Evolutionary conservation across 1,140 invertebrate species (phyloP).

Genomic region (Zaprionus ornatus): DNA sequence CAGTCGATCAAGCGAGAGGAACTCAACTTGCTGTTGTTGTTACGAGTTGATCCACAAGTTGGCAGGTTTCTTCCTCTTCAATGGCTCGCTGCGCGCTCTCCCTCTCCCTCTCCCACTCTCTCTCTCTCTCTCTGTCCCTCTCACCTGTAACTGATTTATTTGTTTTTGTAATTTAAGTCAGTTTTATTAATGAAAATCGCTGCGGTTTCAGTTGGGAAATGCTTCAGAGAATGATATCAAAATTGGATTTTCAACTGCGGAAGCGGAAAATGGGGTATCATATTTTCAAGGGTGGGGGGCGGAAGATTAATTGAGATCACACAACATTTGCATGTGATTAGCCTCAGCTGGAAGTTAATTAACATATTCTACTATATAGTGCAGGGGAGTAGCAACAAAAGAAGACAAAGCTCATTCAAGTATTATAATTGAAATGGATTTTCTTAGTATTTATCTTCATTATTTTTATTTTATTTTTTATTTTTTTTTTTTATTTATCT

Average conservation of each 20-base stretch:
- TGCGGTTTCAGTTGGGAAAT: conserved; percentile 25
- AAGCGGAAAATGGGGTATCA: neutral
- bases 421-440: no score
- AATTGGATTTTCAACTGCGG: conserved; percentile 8
- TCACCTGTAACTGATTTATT: conserved; percentile 57
- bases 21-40: conserved; percentile 4
- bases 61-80: conserved; percentile 48
- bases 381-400: no score
- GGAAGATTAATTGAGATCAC: neutral
- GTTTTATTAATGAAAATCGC: conserved; percentile 65
- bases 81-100: conserved; percentile 28
- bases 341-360: neutral
- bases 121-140: neutral
- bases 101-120: neutral
- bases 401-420: no score
- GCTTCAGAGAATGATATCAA: conserved; percentile 15
- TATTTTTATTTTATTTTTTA: no score
- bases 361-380: neutral
- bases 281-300: neutral
- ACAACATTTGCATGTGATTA: conserved; percentile 1
- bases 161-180: conserved; percentile 58
- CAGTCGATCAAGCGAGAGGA: conserved; percentile 27
- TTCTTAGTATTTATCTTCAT: no score
- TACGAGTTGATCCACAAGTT: conserved; percentile 41
- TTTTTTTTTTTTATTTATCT: no score